A percentile compares a stretch with the other conserved stretches of the same genome.
These are phyloP conservation scores for Kryptopterus vitreolus DNA, from an alignment of 2,797 vertebrate species.

Conservation along the genomic window DNA sequence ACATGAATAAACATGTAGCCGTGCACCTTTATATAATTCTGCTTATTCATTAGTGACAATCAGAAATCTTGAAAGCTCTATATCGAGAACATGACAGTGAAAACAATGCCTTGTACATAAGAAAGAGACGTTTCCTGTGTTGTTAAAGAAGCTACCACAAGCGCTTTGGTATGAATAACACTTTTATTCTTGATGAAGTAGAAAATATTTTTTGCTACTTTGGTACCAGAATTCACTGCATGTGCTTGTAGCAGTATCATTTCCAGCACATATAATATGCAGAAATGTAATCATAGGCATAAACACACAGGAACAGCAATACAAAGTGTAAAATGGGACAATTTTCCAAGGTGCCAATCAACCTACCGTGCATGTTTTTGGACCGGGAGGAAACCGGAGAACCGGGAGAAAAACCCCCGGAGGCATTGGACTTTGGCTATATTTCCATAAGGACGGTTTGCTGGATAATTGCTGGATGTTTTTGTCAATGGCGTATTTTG, in stretches of 20 bases:
- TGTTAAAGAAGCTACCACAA: slow-evolving; percentile 3
- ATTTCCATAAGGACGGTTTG: too few species aligned
- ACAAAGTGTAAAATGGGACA: not conserved
- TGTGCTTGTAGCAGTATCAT: not conserved
- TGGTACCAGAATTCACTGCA: not conserved
- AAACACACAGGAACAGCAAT: not conserved
- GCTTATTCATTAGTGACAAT: not conserved
- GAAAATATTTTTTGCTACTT: not conserved
- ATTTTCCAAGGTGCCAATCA: too few species aligned
- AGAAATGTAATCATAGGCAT: not conserved
- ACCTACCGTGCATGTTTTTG: too few species aligned
- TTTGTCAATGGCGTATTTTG: too few species aligned
- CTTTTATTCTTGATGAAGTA: not conserved
- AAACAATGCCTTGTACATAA: not conserved
- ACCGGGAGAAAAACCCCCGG: too few species aligned
- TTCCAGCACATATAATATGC: not conserved
- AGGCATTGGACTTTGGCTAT: too few species aligned
- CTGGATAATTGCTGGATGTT: too few species aligned
- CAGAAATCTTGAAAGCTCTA: not conserved
- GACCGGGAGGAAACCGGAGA: too few species aligned
- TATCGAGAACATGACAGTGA: not conserved
- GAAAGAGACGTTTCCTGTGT: not conserved
- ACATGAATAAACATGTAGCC: not conserved
- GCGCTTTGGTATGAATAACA: not conserved
- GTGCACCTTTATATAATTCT: not conserved